Conservation (phyloP, 1,140 invertebrate species). For the Caenorhabditis tropicalis region DNA sequence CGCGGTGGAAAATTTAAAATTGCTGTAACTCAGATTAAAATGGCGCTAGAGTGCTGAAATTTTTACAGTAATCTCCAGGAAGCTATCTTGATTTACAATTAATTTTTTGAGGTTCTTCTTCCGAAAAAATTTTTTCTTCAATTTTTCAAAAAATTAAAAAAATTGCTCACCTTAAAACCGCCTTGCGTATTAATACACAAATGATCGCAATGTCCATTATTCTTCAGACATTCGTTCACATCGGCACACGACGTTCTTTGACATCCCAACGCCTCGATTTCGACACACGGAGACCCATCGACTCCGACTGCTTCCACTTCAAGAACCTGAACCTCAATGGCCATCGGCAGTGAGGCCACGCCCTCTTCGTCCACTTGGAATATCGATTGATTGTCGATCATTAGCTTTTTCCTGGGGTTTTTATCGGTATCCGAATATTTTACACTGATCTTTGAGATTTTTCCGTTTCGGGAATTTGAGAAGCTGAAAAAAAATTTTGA, state of each 20-base stretch:
- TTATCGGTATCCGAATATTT: conserved; percentile 11
- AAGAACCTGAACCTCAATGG: conserved; percentile 87
- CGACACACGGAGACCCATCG: conserved; percentile 83
- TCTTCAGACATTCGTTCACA: conserved; percentile 86
- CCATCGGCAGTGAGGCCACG: conserved; percentile 85
- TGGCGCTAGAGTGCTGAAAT: neutral
- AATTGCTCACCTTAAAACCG: conserved; percentile 75
- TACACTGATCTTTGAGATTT: conserved; percentile 19
- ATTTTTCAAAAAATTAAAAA: no score
- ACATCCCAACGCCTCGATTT: conserved; percentile 46
- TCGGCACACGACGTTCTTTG: conserved; percentile 49
- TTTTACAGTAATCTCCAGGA: neutral
- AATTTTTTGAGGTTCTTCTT: no score
- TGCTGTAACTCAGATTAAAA: no score
- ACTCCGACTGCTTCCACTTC: conserved; percentile 91
- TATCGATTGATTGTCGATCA: conserved; percentile 22
- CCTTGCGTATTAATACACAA: conserved; percentile 78
- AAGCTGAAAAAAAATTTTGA: conserved; percentile 74
- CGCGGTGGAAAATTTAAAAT: neutral
- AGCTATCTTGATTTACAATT: no score
- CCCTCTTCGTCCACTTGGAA: conserved; percentile 75
- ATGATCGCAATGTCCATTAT: conserved; percentile 88
- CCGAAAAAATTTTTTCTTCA: no score
- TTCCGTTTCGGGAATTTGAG: neutral
- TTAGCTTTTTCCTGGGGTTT: neutral